These are phyloP conservation scores for Lonchura striata DNA, from an alignment of 2,113 vertebrate species.

Conservation along the genomic window DNA sequence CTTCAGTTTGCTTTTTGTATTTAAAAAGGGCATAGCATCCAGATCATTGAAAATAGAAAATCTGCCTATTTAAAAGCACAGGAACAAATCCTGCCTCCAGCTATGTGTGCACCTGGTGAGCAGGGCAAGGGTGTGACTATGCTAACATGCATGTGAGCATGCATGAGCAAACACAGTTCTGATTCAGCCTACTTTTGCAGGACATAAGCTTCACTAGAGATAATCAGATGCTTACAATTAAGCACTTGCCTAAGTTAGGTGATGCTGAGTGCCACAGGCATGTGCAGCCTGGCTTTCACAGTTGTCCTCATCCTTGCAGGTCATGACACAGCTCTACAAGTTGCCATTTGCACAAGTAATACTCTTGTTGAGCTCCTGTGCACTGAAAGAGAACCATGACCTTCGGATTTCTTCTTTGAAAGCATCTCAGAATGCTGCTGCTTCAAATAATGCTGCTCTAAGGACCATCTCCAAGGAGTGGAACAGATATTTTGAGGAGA, in stretches of 20 bases:
- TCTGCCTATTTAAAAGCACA: conserved; percentile 10
- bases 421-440: background rate
- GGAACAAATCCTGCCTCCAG: conserved; percentile 19
- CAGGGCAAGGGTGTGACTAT: background rate
- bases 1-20: background rate
- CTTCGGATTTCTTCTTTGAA: background rate
- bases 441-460: background rate
- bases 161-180: background rate
- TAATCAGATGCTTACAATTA: background rate
- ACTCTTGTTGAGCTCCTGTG: background rate
- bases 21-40: background rate
- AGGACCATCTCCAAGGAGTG: background rate
- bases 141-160: background rate
- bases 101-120: background rate
- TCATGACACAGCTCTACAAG: rapidly evolving
- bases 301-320: background rate
- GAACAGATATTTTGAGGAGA: background rate
- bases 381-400: background rate
- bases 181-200: background rate
- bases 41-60: conserved; percentile 18
- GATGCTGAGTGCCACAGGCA: rapidly evolving
- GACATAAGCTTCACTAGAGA: background rate
- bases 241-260: background rate
- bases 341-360: background rate
- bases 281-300: background rate